Base-by-base conservation (phyloP, 1,140 invertebrate species). In the Trypoxylus dichotomus region DNA sequence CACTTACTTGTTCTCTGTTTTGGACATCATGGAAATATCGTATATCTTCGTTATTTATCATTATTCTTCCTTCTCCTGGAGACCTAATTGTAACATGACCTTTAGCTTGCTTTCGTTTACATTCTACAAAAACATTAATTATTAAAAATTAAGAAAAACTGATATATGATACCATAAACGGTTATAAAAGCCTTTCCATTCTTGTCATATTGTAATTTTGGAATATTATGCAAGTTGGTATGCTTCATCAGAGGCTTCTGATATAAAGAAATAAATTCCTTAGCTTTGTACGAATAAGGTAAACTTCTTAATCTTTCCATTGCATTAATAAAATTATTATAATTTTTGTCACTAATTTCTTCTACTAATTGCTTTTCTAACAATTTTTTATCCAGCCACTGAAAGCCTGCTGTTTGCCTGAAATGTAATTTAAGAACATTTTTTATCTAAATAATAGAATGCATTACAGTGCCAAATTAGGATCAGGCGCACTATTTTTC, bases 51-150 rank as follows among this genome's bases (percentile, higher is more conserved):
- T 92, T 94, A 88, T 98, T 97, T 60, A 98, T 94, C 25, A 86
- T 90, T 76, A 98, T 91, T 83, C 92, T 89, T 13, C 97, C 97
- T 42, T 93, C 92, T 19, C 97, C 97, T 74, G 95, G 92, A 8
- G 90, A 91, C 75, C 85, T 87, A 1, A 96, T 82, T 19, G 89
- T 93, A 0, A 95, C 93, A 80, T 88, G 84, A 0, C 90, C 95
- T 81, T 88, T 87, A 0, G 93, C 89, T 72, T 85, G 86, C 86
- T 97, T 97, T 78, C 94, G 89, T 72, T 91, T 84, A 83, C 91
- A 93, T 83, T 93, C 94, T 94, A 79, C 27, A 83, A 84, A 85
- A 82, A 81, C 10, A 76, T 13, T 19, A 19, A 27, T 54, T 42
- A 74, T 37, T 43, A 60, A 72, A 8, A 72, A 32, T 77, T 71